Evolutionary conservation across 2,113 vertebrate species (phyloP).

Genomic region (Notothenia rossii): DNA sequence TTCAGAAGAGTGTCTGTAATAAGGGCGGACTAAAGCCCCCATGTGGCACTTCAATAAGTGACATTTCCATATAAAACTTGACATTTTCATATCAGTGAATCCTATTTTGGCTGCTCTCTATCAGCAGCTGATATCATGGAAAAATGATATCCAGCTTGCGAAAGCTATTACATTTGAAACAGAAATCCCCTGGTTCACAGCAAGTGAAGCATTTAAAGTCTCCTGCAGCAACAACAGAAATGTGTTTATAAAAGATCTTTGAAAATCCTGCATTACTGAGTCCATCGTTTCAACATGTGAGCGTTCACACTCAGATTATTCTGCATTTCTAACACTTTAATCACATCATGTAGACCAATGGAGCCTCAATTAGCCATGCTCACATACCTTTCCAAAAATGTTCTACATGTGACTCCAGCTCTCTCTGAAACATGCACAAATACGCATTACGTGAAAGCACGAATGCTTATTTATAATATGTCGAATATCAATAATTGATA

Average conservation of each 20-base stretch:
- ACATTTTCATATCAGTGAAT: slow-evolving; percentile 33
- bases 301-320: not conserved
- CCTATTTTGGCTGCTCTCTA: slow-evolving; percentile 2
- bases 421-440: no score
- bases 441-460: no score
- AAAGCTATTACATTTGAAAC: slow-evolving; percentile 9
- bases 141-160: not conserved
- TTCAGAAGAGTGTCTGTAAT: not conserved
- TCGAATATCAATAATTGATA: no score
- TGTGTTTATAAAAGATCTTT: not conserved
- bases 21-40: not conserved
- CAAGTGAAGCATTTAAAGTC: not conserved
- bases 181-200: not conserved
- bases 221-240: slow-evolving; percentile 4
- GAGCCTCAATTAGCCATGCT: not conserved
- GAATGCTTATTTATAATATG: no score
- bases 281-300: not conserved
- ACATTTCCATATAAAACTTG: slow-evolving; percentile 24
- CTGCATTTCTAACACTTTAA: not conserved
- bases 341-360: not conserved
- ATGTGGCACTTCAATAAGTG: not conserved
- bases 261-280: not conserved
- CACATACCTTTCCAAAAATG: no score
- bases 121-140: not conserved
- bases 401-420: no score